A percentile compares a stretch with the other conserved stretches of the same genome.
Evolutionary conservation across 1,140 invertebrate species (phyloP).

Genomic region (Dufourea novaeangliae): DNA sequence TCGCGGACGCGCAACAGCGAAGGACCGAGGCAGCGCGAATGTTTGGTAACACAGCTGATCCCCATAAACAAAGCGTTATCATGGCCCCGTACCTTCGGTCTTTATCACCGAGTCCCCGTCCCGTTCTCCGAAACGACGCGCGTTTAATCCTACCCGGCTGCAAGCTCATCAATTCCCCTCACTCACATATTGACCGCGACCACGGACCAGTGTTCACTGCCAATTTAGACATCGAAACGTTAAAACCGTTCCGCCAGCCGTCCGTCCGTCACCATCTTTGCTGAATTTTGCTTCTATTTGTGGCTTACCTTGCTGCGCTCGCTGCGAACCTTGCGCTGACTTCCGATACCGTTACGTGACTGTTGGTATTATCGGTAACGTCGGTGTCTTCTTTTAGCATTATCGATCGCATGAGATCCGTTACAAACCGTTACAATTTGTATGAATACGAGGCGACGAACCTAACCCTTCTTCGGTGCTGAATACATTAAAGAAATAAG

Average conservation of each 20-base stretch:
- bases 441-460: too few relatives aligned
- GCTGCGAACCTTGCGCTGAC: not conserved
- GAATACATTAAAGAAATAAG: too few relatives aligned
- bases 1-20: constrained; percentile 56
- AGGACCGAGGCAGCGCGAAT: constrained; percentile 70
- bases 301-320: constrained; percentile 19
- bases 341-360: not conserved
- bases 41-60: constrained; percentile 79
- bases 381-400: constrained; percentile 5
- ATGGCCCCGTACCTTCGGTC: constrained; percentile 71
- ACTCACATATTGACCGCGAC: constrained; percentile 72
- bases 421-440: too few relatives aligned
- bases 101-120: constrained; percentile 56
- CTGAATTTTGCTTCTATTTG: constrained; percentile 53
- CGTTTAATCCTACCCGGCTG: constrained; percentile 43
- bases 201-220: constrained; percentile 62
- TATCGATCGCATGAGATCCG: too few relatives aligned
- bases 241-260: constrained; percentile 66
- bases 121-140: constrained; percentile 48
- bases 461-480: too few relatives aligned
- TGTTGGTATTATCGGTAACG: not conserved
- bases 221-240: constrained; percentile 73
- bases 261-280: constrained; percentile 71
- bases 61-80: constrained; percentile 76
- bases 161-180: constrained; percentile 51